phyloP scores from a whole-genome alignment of 2,888 invertebrate species.

The Mechanitis mazaeus region DNA sequence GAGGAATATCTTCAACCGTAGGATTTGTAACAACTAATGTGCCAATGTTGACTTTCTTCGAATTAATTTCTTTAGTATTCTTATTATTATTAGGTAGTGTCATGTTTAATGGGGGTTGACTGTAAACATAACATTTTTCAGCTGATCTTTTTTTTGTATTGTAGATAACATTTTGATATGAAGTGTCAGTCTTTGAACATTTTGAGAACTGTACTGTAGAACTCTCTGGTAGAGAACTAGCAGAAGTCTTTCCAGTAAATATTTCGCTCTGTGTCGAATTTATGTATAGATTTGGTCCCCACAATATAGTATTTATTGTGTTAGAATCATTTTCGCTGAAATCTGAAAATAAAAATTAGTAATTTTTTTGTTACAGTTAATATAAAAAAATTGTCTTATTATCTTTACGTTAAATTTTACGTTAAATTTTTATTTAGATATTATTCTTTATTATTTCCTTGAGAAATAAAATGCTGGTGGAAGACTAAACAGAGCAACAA shows the following conservation, averaged over 20 bases:
- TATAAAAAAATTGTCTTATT: no score
- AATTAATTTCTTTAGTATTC: slow-evolving; percentile 35
- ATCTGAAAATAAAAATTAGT: slow-evolving; percentile 38
- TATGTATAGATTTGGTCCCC: slow-evolving; percentile 34
- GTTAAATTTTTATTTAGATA: no score
- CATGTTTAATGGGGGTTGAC: slow-evolving; percentile 51
- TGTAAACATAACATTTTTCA: slow-evolving; percentile 57
- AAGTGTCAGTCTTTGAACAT: slow-evolving; percentile 39
- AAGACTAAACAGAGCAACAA: no score
- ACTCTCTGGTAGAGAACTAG: slow-evolving; percentile 28
- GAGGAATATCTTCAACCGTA: slow-evolving; percentile 43
- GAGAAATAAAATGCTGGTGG: no score
- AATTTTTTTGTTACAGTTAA: no score
- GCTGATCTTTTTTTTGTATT: slow-evolving; percentile 41
- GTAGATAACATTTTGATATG: slow-evolving; percentile 36
- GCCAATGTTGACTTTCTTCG: slow-evolving; percentile 51
- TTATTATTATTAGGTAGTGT: slow-evolving; percentile 45
- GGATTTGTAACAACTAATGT: slow-evolving; percentile 50
- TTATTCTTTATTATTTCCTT: no score
- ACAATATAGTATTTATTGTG: slow-evolving; percentile 38
- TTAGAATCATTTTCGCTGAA: slow-evolving; percentile 45
- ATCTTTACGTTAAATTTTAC: no score
- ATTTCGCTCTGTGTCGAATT: slow-evolving; percentile 34
- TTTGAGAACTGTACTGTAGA: slow-evolving; percentile 35
- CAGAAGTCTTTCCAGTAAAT: slow-evolving; percentile 39